phyloP scores from a whole-genome alignment of 1,140 invertebrate genomes.

The Drosophila virilis region DNA sequence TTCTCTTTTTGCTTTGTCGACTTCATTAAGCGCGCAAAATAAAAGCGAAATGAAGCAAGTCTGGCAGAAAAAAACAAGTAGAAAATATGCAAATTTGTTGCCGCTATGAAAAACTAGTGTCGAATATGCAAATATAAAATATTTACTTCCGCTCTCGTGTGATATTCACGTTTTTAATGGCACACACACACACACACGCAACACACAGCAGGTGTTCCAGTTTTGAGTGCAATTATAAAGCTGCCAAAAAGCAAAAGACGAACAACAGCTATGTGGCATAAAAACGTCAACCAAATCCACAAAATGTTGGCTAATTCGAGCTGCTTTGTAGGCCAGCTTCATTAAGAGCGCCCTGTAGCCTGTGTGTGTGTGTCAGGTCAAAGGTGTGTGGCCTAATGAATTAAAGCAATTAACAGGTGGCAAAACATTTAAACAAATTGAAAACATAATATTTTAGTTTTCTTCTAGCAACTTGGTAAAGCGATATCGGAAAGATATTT shows the following conservation, averaged over 20 bases:
- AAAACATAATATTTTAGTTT: slow-evolving; percentile 4
- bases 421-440: slow-evolving; percentile 21
- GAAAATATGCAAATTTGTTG: slow-evolving; percentile 72
- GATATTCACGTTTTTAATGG: slow-evolving; percentile 79
- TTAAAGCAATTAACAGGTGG: slow-evolving; percentile 64
- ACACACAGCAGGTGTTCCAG: slow-evolving; percentile 65
- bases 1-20: slow-evolving; percentile 45
- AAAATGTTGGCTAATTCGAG: slow-evolving; percentile 46
- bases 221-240: slow-evolving; percentile 74
- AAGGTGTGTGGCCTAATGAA: slow-evolving; percentile 65
- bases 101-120: slow-evolving; percentile 74
- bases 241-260: slow-evolving; percentile 61
- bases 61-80: slow-evolving; percentile 29
- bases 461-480: neutral
- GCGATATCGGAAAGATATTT: neutral
- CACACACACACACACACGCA: slow-evolving; percentile 20
- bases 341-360: slow-evolving; percentile 43
- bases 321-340: slow-evolving; percentile 74
- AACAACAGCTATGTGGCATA: slow-evolving; percentile 19
- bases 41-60: slow-evolving; percentile 53
- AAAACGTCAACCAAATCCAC: slow-evolving; percentile 37
- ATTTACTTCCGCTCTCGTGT: slow-evolving; percentile 75
- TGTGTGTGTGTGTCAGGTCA: slow-evolving; percentile 15
- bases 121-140: slow-evolving; percentile 81
- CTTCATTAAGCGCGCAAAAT: slow-evolving; percentile 71